Conservation (phyloP, 2,113 vertebrate species). For the Ahaetulla prasina region DNA sequence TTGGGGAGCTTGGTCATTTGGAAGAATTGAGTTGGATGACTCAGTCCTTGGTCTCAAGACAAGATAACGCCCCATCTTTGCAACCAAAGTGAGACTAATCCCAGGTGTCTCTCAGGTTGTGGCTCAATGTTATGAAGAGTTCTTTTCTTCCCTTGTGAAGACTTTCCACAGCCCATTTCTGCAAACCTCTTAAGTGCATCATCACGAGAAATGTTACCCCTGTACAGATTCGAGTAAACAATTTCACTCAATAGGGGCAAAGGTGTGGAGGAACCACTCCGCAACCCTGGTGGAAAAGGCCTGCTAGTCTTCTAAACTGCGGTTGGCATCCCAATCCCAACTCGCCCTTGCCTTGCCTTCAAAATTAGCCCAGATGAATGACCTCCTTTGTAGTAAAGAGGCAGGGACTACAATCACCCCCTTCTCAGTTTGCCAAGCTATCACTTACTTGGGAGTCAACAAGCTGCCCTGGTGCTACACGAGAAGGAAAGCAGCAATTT, state of each 20-base stretch:
- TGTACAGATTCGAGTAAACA: constrained; percentile 32
- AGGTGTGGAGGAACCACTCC: background rate
- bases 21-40: background rate
- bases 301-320: constrained; percentile 57
- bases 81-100: background rate
- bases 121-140: background rate
- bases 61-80: background rate
- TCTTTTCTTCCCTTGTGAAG: background rate
- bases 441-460: constrained; percentile 40
- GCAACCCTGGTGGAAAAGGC: background rate
- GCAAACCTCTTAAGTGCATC: constrained; percentile 24
- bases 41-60: background rate
- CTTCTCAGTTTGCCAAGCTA: constrained; percentile 61
- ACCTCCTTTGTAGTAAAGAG: constrained; percentile 65
- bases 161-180: constrained; percentile 35
- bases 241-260: constrained; percentile 20
- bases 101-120: background rate
- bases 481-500: constrained; percentile 74
- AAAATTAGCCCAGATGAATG: constrained; percentile 63
- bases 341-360: constrained; percentile 54
- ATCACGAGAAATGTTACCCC: constrained; percentile 38
- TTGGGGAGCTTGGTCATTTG: background rate
- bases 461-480: constrained; percentile 38
- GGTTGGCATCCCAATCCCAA: constrained; percentile 52
- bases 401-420: constrained; percentile 64